These are phyloP conservation scores for Drosophila hawaiiensis DNA, from an alignment of 2,888 invertebrate genomes.

Conservation along the genomic window DNA sequence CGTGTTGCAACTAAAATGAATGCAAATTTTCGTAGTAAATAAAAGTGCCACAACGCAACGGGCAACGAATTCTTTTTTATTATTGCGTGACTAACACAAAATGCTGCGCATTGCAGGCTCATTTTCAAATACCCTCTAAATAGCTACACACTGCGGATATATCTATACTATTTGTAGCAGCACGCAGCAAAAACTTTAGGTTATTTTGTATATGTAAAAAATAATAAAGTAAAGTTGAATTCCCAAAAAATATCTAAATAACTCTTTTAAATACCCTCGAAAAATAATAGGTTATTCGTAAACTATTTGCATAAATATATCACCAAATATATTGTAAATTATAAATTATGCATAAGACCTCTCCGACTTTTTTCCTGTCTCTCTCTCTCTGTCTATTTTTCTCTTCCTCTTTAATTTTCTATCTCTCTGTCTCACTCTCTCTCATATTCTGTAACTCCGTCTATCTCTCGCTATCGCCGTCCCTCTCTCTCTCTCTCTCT, in stretches of 20 bases:
- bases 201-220: not conserved
- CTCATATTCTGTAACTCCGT: not conserved
- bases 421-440: not conserved
- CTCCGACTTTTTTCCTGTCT: not conserved
- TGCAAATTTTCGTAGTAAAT: slow-evolving; percentile 79
- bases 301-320: not conserved
- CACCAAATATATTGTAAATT: not conserved
- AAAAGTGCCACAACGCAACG: slow-evolving; percentile 48
- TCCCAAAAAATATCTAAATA: not conserved
- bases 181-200: not conserved
- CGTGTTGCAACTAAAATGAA: slow-evolving; percentile 76
- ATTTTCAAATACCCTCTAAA: slow-evolving; percentile 39
- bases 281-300: too few relatives aligned
- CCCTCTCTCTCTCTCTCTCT: too few relatives aligned
- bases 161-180: not conserved
- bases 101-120: slow-evolving; percentile 51
- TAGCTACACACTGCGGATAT: not conserved
- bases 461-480: not conserved
- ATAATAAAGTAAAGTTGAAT: not conserved
- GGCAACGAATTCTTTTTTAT: slow-evolving; percentile 17
- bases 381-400: not conserved
- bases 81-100: slow-evolving; percentile 71
- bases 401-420: not conserved
- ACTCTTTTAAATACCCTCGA: not conserved
- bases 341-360: too few relatives aligned